Base-by-base conservation (phyloP, 92 coral and sea anemone species). In the Desmophyllum pertusum region DNA sequence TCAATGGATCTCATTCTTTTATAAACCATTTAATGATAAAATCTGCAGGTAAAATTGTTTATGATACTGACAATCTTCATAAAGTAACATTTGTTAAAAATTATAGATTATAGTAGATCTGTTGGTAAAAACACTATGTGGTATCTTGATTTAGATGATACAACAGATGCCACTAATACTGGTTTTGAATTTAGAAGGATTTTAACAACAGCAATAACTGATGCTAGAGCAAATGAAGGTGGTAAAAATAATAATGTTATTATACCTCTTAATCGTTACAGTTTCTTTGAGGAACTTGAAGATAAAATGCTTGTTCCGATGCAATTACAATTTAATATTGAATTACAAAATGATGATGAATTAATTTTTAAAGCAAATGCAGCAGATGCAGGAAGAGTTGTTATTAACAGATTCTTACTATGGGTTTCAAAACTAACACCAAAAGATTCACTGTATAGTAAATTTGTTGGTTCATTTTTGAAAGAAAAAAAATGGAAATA, bases 401-500 rank as follows among this genome's bases (percentile, higher is more conserved):
- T 81, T 39, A 15, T 87, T 0, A 65, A 40, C 1, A 65, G 63
- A 59, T 41, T 52, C 14, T 25, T 27, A 0, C 21, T 73, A 15
- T 81, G 87, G 87, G 77, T 82, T 0, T 88, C 91, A 30, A 35
- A 59, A 7, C 18, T n/a, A n/a, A n/a, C n/a, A n/a, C n/a, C n/a
- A n/a, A n/a, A n/a, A n/a, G n/a, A n/a, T n/a, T n/a, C n/a, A n/a
- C n/a, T 79, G 35, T 65, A 87, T 8, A 27, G 33, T 27, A 7
- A 30, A 6, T 82, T 50, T 48, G 66, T 75, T 23, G 21, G 17
- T 6, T 43, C 18, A 19, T 82, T 55, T 52, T 5, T 81, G 27
- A 75, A 31, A 6, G 46, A 76, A 2, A 61, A 67, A 33, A 46
- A 39, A 1, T 87, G 91, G 87, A 66, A 25, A 5, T 87, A 87